A percentile compares a stretch with the other conserved stretches of the same genome.
phyloP scores from a whole-genome alignment of 2,888 invertebrate species.

The Caenorhabditis panamensis region DNA sequence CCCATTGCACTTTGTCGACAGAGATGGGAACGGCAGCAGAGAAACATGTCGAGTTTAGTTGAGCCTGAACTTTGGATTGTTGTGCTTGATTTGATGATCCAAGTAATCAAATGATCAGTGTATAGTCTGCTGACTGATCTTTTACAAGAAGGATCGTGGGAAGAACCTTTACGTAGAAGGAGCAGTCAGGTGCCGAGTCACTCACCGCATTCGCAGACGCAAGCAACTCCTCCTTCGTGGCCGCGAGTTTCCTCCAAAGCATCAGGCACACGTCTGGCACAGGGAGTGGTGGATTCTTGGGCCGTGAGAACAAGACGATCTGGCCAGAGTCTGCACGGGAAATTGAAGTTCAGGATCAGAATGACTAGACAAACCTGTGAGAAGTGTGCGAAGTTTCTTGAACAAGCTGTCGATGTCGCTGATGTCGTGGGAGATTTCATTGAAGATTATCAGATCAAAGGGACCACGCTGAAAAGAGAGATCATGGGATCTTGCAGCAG shows the following conservation, averaged over 20 bases:
- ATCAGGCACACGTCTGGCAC: conserved; percentile 71
- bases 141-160: conserved; percentile 21
- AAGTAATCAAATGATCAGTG: neutral
- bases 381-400: conserved; percentile 62
- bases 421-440: conserved; percentile 71
- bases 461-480: conserved; percentile 62
- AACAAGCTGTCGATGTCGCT: conserved; percentile 65
- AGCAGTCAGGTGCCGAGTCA: conserved; percentile 24
- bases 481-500: neutral
- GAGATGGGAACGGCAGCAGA: conserved; percentile 73
- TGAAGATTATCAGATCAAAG: conserved; percentile 71
- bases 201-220: conserved; percentile 66
- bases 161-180: conserved; percentile 7
- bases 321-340: conserved; percentile 59
- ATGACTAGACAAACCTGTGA: conserved; percentile 55
- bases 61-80: conserved; percentile 53
- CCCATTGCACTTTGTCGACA: conserved; percentile 70
- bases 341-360: neutral
- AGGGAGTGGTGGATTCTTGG: conserved; percentile 72
- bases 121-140: conserved; percentile 17
- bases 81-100: neutral
- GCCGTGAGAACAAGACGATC: conserved; percentile 69
- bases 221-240: conserved; percentile 69
- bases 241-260: conserved; percentile 68
- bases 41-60: conserved; percentile 69